Conservation (phyloP, 2,113 vertebrate genomes). For the Microcebus tavaratra region DNA sequence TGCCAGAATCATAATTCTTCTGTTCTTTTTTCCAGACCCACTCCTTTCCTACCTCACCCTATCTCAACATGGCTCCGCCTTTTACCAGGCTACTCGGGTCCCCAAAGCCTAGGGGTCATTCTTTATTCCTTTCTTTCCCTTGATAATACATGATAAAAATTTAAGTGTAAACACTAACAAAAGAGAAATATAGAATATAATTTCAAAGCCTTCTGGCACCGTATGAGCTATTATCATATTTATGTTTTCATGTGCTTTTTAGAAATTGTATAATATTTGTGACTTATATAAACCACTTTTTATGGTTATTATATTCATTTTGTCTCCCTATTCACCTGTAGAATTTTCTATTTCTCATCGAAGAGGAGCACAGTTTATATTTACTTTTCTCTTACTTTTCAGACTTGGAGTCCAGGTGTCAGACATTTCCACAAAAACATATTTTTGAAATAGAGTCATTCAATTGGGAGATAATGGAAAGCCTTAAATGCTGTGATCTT, state of each 20-base stretch:
- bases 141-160: too few relatives aligned
- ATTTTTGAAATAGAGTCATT: slow-evolving; percentile 56
- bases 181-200: too few relatives aligned
- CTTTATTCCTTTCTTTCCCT: too few relatives aligned
- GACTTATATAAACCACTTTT: background rate
- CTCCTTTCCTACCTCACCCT: too few relatives aligned
- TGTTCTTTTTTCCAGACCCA: too few relatives aligned
- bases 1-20: too few relatives aligned
- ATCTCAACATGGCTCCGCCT: too few relatives aligned
- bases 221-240: background rate
- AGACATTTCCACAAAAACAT: slow-evolving; percentile 59
- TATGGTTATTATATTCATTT: slow-evolving; percentile 16
- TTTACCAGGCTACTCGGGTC: too few relatives aligned
- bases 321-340: background rate
- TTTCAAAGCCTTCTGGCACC: background rate
- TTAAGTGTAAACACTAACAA: too few relatives aligned
- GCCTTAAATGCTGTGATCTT: slow-evolving; percentile 28
- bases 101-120: too few relatives aligned
- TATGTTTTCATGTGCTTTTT: background rate
- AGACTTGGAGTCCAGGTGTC: slow-evolving; percentile 59
- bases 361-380: background rate
- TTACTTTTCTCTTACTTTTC: slow-evolving; percentile 48
- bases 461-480: slow-evolving; percentile 51
- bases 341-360: background rate
- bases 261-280: slow-evolving; percentile 1